A percentile compares a stretch with the other conserved stretches of the same genome.
Evolutionary conservation across 1,140 invertebrate genomes (phyloP).

Genomic region (Diachasmimorpha longicaudata): DNA sequence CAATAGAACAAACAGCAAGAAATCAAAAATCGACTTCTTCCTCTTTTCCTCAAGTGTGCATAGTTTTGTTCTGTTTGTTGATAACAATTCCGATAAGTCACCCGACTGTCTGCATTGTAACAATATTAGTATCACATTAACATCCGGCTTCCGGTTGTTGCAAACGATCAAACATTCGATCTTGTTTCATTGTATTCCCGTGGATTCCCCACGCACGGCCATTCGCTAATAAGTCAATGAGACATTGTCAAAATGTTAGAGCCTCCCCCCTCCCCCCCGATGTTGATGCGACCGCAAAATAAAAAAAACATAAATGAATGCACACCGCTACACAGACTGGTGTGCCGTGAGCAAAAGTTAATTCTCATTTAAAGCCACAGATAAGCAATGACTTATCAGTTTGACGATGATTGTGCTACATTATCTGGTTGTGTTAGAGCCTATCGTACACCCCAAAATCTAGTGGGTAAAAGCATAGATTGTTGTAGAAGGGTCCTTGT

Average conservation of each 20-base stretch:
- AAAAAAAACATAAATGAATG: background rate
- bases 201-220: background rate
- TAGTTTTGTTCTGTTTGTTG: background rate
- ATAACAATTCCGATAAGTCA: background rate
- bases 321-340: background rate
- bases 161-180: background rate
- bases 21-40: too few relatives aligned
- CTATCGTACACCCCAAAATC: background rate
- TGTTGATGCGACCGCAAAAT: background rate
- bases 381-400: conserved; percentile 15
- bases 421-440: background rate
- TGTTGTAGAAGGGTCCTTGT: background rate
- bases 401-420: background rate
- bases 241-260: background rate
- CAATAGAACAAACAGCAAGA: too few relatives aligned
- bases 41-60: background rate
- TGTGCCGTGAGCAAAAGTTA: conserved; percentile 2
- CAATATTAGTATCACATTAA: background rate
- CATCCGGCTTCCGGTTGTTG: background rate
- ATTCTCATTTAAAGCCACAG: background rate
- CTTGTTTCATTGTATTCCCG: background rate
- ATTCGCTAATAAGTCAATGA: background rate
- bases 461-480: background rate
- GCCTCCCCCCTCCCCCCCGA: background rate
- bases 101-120: background rate